A percentile compares a stretch with the other conserved stretches of the same genome.
Conservation (phyloP, 2,888 invertebrate genomes). For the Cyclophora punctaria region DNA sequence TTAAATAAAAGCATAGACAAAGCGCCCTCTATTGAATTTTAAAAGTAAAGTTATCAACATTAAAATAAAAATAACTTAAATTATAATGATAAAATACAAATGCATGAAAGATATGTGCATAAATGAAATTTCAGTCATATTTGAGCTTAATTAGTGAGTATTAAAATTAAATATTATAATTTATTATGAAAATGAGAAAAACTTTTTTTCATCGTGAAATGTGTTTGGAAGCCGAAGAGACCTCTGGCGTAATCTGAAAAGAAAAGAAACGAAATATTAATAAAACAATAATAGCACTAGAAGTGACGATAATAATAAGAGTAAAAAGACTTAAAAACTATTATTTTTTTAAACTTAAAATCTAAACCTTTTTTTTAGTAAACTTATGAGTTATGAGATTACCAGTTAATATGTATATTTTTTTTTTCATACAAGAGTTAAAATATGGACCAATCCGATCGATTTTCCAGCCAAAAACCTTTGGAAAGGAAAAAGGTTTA, state of each 20-base stretch:
- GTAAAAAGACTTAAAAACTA: background rate
- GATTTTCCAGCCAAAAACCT: too few species aligned
- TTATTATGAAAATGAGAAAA: constrained; percentile 14
- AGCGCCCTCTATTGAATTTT: too few species aligned
- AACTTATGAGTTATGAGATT: too few species aligned
- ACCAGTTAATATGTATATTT: too few species aligned
- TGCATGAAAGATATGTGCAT: constrained; percentile 60
- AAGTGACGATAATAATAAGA: background rate
- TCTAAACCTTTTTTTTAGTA: too few species aligned
- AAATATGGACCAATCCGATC: too few species aligned
- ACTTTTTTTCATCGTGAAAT: constrained; percentile 20
- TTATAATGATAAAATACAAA: constrained; percentile 45
- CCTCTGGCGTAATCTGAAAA: constrained; percentile 47
- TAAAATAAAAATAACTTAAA: constrained; percentile 45
- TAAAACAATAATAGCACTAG: background rate
- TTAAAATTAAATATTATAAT: constrained; percentile 33
- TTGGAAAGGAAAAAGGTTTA: too few species aligned
- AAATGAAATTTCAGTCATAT: constrained; percentile 53
- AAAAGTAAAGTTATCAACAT: too few species aligned
- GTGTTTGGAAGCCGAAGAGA: constrained; percentile 41
- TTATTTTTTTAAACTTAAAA: too few species aligned
- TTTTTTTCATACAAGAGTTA: background rate
- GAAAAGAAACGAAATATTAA: constrained; percentile 22
- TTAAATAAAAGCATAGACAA: too few species aligned
- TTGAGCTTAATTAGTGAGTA: constrained; percentile 60